Base-by-base conservation (phyloP, 2,888 invertebrate genomes). In the Drosophila prolongata region DNA sequence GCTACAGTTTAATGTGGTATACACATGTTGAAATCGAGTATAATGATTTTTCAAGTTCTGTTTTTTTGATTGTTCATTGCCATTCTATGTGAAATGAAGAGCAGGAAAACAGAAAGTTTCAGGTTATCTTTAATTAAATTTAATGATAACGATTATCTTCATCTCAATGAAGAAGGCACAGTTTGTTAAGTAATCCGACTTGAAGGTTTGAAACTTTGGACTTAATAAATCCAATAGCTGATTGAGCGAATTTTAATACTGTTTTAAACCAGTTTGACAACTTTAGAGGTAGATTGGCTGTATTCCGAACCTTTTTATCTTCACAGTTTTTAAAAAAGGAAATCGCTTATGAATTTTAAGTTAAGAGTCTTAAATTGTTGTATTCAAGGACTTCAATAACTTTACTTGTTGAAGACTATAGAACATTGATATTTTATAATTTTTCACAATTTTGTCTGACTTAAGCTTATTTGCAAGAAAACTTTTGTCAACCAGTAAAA, bases 31-130 rank as follows among this genome's bases (percentile, higher is more conserved):
- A 47, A 62, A 62, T 65, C 49, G 49, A 14, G 42, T 49, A 49
- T 67, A 69, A 69, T 56, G 70, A 69, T 67, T 67, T 67, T 56
- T 66, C 62, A 64, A 64, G 49, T 37, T 27, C 11, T 40, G 27
- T 49, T 37, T 43, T 43, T 27, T 38, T 37, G 47, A 11, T 42
- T 10, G 34, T n/a, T 11, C 24, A n/a, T 10, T 47, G 40, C 3
- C 34, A 40, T 42, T 24, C 13, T 3, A 14, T 9, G n/a, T 38
- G 13, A 19, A 16, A 5, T 27, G 27, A 44, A 27, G 27, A 27
- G 10, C 16, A 44, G n/a, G 14, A 13, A 11, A 38, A n/a, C 27
- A 4, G 11, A 46, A 47, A 47, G 30, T 30, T 30, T 46, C 5
- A 10, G 27, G 30, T 10, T 46, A 30, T 27, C 46, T 46, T 8